Base-by-base conservation (phyloP, 2,797 vertebrate species). In the Phrynocephalus vlangalii region DNA sequence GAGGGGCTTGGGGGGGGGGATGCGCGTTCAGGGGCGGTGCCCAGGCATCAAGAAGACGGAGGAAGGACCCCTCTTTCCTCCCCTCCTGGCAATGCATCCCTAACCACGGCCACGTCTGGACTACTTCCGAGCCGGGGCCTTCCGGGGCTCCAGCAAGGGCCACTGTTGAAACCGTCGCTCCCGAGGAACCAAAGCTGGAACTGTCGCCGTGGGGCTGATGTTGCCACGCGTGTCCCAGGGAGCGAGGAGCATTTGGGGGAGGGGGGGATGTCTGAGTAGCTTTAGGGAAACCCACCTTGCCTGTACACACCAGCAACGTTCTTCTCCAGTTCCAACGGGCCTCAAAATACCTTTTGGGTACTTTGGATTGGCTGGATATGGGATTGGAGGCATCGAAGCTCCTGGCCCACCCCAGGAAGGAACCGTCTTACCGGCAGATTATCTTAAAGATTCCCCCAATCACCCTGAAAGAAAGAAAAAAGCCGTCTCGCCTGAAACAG, bases 281-380 rank as follows among this genome's bases (percentile, higher is more conserved):
- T 93, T 86, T 90, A 93, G 93, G 93, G 92, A 95, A 87, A 86
- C 78, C 20, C 86, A 33, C 81, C 80, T 18, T 94, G 95, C 95
- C 95, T 92, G 26, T 94, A 92, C 89, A 92, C 95, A 96, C 96
- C 96, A 97, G 95, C 96, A 96, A 92, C 83, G 80, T 75, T 71
- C 92, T 90, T 71, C 92, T 90, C 5, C 10, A 75, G 18, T 15
- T 44, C 24, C 6, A 72, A 20, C 52, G 86, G 89, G 88, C 78
- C 1, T 87, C 56, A 0, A 0, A 38, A 73, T 85, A 82, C 89
- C 87, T 87, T 38, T 91, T 0, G n/a, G 91, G 88, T 86, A 91
- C 93, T 94, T 33, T 88, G 20, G 76, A 78, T 48, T 56, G 68
- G 87, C 9, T 10, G 68, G 60, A 63, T 63, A 84, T 50, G 18